phyloP scores from a whole-genome alignment of 2,113 vertebrate genomes.

The Phylloscopus trochilus region DNA sequence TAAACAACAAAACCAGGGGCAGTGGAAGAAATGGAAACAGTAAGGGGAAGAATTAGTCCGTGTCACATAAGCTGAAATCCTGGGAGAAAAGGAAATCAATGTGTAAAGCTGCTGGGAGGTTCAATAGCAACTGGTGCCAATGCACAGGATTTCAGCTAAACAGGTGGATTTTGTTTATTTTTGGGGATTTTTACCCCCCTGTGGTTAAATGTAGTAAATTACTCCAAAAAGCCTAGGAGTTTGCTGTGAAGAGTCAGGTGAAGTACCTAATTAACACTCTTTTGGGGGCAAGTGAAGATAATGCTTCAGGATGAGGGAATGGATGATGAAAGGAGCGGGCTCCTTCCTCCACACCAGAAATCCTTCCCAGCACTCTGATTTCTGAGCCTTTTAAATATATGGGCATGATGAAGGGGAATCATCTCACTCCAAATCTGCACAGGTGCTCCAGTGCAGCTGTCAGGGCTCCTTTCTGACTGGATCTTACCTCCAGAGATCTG shows the following conservation, averaged over 20 bases:
- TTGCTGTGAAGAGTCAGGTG: neutral
- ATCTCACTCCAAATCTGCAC: neutral
- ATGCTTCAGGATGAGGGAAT: neutral
- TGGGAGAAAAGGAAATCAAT: neutral
- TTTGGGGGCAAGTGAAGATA: neutral
- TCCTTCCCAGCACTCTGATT: neutral
- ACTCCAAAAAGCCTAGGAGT: neutral
- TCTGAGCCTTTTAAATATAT: neutral
- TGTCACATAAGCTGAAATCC: neutral
- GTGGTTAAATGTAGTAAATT: neutral
- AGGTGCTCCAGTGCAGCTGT: neutral
- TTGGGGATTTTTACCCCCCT: fast-evolving
- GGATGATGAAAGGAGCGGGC: neutral
- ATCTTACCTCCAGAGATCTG: neutral
- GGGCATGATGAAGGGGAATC: neutral
- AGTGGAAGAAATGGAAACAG: neutral
- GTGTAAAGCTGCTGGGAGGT: neutral
- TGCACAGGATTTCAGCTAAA: neutral
- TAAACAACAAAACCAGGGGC: neutral
- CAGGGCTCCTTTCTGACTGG: neutral
- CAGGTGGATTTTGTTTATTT: neutral
- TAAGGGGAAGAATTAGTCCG: neutral
- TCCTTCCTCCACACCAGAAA: neutral
- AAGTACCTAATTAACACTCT: neutral
- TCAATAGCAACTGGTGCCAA: neutral